Base-by-base conservation (phyloP, 2,888 invertebrate genomes). In the Lamellibrachia columna region DNA sequence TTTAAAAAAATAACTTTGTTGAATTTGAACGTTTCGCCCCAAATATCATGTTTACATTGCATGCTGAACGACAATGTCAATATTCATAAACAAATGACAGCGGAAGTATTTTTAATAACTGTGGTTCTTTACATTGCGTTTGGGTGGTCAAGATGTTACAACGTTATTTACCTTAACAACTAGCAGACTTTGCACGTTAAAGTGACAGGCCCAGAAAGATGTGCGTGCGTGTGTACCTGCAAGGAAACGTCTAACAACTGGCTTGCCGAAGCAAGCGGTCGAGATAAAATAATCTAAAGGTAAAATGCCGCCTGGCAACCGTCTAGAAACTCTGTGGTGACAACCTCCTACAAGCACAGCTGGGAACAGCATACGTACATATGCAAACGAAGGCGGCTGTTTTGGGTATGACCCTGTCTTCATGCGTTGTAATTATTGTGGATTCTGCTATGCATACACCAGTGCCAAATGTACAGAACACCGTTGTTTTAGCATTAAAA, bases 401-500 rank as follows among this genome's bases (percentile, higher is more conserved):
- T 75, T 58, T 75, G 22, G 11, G 75, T 75, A 3, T 6, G 75
- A 11, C 22, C 22, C 22, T 75, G 22, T 75, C n/a, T 11, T 75
- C 3, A 22, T 22, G n/a, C 75, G n/a, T 75, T 75, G 22, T 75
- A 75, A 22, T 75, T 75, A 11, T 22, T 75, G 22, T 15, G 22
- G 11, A 75, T 75, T 75, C 75, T 75, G 75, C 22, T 75, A 75
- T 75, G 15, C 75, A 11, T 6, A 75, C 75, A 75, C 75, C 75
- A 75, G 75, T 75, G 75, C 75, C 75, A 75, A 75, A 22, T 75
- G 75, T 75, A 75, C 75, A 75, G 75, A 75, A 75, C n/a, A n/a
- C 75, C 22, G 75, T 75, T 22, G 22, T 75, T 75, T 75, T 75
- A 75, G 75, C 22, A 75, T 75, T 75, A 75, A 60, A 75, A 15